Conservation (phyloP, 2,888 invertebrate species). For the Tetragonula carbonaria region DNA sequence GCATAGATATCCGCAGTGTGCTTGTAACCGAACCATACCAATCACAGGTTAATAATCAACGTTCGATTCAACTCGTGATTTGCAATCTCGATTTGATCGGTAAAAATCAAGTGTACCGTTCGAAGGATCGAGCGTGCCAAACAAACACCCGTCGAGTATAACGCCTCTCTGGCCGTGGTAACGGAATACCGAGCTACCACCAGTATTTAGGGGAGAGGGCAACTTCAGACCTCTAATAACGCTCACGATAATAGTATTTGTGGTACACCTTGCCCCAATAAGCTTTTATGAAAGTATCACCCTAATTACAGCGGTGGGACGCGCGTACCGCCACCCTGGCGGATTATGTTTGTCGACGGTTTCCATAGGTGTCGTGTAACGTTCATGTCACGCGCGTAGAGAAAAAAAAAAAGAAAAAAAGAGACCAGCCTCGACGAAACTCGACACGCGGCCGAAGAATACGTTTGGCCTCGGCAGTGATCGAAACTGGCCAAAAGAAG, state of each 20-base stretch:
- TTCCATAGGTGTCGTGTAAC: conserved; percentile 68
- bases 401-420: conserved; percentile 14
- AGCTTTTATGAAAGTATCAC: conserved; percentile 66
- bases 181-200: conserved; percentile 30
- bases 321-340: conserved; percentile 43
- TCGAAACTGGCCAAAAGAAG: conserved; percentile 34
- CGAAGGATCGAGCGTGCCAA: not conserved
- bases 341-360: conserved; percentile 63
- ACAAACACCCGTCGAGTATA: conserved; percentile 22
- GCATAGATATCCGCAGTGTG: too few relatives aligned
- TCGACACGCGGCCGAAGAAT: conserved; percentile 58
- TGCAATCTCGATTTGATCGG: not conserved
- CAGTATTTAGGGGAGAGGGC: conserved; percentile 29
- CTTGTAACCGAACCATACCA: too few relatives aligned
- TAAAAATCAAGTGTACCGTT: not conserved
- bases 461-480: conserved; percentile 50
- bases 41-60: not conserved
- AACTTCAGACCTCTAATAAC: conserved; percentile 55
- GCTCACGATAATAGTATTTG: conserved; percentile 63
- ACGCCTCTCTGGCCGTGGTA: conserved; percentile 29
- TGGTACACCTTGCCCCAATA: conserved; percentile 67
- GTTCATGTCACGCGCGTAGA: not conserved
- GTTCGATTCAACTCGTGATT: not conserved
- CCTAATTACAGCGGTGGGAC: conserved; percentile 67
- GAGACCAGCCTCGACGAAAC: conserved; percentile 51